Evolutionary conservation across 1,140 invertebrate genomes (phyloP), one percentile per base, ranked within the genome.

Genomic region (Pogonognathellus flavescens): DNA sequence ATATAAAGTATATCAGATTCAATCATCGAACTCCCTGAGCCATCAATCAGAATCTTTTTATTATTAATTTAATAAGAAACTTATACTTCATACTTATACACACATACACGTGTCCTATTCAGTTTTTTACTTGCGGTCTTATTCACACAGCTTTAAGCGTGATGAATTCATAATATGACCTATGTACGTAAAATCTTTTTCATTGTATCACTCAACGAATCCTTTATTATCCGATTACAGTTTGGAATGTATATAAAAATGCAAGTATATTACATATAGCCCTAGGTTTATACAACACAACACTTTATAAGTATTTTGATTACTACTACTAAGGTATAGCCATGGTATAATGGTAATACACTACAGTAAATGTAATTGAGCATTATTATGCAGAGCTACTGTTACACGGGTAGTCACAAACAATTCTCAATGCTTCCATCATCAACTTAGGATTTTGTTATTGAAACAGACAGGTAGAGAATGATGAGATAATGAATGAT

Each of bases 41-140:
- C 62, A 66, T 66, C 62, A 66, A 66, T 66, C 62, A 66, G 62
- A 25, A 25, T 66, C 20, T 25, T 22, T 66, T 66, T 25, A 66
- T 25, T 25, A 66, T 66, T 41, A 41, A 41, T 1, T 1, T 6
- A 41, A 6, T 41, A 41, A 41, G 1, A 41, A 41, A 3, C 1
- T 41, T 6, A 41, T 41, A 41, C 31, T 41, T 6, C 31, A 41
- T 41, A 41, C 31, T 41, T 41, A 41, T 41, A 41, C 31, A 41
- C 31, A 41, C 2, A 66, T 66, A 66, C 62, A 66, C 62, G 62
- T 66, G 62, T 66, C 62, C 25, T 25, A 25, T 62, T 22, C 11
- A 25, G 62, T 66, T 14, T 0, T 25, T 66, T 14, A 25, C 14
- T 13, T 25, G 22, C 22, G 55, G 62, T 66, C 62, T 13, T 62